These are phyloP conservation scores for Psephotus haematonotus DNA, from an alignment of 2,113 vertebrate species.

Conservation along the genomic window DNA sequence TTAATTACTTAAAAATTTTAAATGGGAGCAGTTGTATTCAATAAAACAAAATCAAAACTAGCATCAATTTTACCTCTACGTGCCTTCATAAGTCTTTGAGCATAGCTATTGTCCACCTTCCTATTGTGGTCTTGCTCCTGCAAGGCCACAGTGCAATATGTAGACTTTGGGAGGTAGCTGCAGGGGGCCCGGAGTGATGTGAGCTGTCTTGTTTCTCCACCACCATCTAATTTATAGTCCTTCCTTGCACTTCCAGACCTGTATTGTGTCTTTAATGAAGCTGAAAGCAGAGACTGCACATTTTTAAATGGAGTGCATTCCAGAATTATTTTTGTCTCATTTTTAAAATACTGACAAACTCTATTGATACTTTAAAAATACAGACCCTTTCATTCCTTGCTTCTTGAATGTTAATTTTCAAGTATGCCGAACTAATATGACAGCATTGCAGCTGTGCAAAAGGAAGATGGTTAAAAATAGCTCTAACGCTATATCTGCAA, in stretches of 20 bases:
- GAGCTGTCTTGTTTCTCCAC: not conserved
- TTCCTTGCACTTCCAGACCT: not conserved
- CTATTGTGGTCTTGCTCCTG: not conserved
- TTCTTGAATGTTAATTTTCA: not conserved
- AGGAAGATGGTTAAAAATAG: conserved; percentile 8
- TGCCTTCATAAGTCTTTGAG: not conserved
- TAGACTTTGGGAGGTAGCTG: not conserved
- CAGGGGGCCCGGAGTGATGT: not conserved
- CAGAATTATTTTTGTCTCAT: not conserved
- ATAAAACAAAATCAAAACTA: not conserved
- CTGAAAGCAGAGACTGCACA: not conserved
- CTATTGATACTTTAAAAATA: not conserved
- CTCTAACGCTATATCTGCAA: not conserved
- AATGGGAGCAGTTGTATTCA: not conserved
- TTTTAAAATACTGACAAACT: not conserved
- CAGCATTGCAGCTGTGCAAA: not conserved
- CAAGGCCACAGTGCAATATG: not conserved
- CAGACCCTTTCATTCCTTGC: not conserved
- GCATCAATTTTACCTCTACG: not conserved
- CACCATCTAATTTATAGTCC: not conserved
- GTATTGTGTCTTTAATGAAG: not conserved
- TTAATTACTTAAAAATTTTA: not conserved
- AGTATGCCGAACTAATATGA: not conserved
- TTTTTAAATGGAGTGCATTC: not conserved
- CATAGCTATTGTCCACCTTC: not conserved